A percentile compares a stretch with the other conserved stretches of the same genome.
phyloP scores from a whole-genome alignment of 2,113 vertebrate genomes.

The Dipodomys stephensi region DNA sequence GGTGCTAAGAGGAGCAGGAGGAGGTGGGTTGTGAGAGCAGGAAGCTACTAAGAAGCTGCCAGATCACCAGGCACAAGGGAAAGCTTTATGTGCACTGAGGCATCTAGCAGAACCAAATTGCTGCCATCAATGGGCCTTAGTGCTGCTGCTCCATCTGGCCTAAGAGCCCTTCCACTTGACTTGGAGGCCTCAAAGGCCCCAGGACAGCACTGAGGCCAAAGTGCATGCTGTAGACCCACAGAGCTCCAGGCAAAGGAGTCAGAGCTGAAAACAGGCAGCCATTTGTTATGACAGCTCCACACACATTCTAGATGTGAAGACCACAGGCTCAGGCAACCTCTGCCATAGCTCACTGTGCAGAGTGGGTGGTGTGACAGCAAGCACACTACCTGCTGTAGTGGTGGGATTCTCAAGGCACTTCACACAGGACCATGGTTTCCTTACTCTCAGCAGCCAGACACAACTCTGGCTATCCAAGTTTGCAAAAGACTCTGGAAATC shows the following conservation, averaged over 20 bases:
- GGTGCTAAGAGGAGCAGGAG: neutral
- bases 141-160: neutral
- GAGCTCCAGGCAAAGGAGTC: neutral
- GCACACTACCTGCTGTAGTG: neutral
- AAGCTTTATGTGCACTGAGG: neutral
- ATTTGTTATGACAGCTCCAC: neutral
- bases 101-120: neutral
- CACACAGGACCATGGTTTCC: neutral
- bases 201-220: neutral
- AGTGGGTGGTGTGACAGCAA: neutral
- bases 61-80: neutral
- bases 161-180: neutral
- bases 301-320: neutral
- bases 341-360: neutral
- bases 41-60: neutral
- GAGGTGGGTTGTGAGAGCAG: neutral
- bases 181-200: neutral
- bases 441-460: neutral
- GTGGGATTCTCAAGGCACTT: neutral
- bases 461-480: neutral
- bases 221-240: neutral
- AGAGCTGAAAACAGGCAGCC: neutral
- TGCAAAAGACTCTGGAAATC: neutral
- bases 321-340: neutral
- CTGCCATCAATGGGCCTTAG: neutral